Conservation (phyloP, 2,888 invertebrate species). For the Nemotelus nigrinus region DNA sequence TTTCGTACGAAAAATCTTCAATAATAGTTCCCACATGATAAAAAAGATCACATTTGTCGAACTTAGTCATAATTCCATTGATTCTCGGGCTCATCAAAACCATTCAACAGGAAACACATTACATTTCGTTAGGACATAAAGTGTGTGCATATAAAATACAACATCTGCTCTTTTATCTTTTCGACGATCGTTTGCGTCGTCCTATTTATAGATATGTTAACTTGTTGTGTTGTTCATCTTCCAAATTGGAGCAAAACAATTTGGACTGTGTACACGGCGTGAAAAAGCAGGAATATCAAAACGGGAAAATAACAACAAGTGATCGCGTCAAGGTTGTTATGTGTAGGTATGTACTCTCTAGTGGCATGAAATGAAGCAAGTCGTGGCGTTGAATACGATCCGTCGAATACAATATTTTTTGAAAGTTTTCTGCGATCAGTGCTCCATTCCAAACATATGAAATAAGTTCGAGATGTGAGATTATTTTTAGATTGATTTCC, state of each 20-base stretch:
- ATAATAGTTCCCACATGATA: not conserved
- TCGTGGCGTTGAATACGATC: too few species aligned
- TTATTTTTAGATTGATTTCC: too few species aligned
- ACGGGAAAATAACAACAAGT: conserved; percentile 25
- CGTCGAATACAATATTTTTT: too few species aligned
- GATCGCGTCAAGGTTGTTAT: conserved; percentile 27
- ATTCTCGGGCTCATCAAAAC: not conserved
- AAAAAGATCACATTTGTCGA: conserved; percentile 15
- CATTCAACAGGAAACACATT: conserved; percentile 33
- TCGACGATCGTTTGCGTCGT: not conserved
- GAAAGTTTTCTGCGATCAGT: too few species aligned
- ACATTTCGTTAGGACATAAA: not conserved
- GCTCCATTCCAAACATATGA: too few species aligned
- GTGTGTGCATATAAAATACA: not conserved
- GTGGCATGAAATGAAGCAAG: too few species aligned
- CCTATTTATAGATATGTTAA: conserved; percentile 21
- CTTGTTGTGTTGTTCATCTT: conserved; percentile 21
- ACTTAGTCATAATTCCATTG: conserved; percentile 5
- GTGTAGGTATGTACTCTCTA: not conserved
- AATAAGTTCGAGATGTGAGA: too few species aligned
- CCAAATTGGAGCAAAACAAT: conserved; percentile 20
- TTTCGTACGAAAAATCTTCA: too few species aligned
- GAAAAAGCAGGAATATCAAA: not conserved
- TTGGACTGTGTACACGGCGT: not conserved
- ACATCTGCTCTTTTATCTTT: conserved; percentile 34